phyloP scores from a whole-genome alignment of 2,797 vertebrate genomes.

The Helarctos malayanus region DNA sequence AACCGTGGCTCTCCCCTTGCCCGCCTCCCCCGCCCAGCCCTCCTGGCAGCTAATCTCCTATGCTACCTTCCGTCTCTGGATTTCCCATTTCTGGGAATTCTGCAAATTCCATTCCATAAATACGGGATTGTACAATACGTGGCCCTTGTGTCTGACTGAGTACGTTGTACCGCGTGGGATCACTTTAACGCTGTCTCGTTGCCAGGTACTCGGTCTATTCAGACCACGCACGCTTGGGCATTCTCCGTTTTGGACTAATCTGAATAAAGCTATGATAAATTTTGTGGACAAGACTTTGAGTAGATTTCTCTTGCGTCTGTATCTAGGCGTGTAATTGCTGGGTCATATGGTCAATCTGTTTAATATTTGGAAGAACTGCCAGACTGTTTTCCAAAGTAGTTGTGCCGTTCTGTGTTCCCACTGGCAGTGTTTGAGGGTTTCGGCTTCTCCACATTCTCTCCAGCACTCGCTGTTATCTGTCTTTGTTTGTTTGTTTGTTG shows the following conservation, averaged over 20 bases:
- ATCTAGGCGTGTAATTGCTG: neutral
- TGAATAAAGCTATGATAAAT: neutral
- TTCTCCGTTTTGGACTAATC: neutral
- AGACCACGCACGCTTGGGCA: neutral
- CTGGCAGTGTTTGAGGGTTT: accelerated
- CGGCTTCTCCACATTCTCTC: neutral
- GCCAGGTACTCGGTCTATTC: neutral
- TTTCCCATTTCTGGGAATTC: neutral
- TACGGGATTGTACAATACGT: accelerated
- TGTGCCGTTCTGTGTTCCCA: neutral
- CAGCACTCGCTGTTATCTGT: neutral
- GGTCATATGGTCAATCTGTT: neutral
- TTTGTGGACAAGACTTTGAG: neutral
- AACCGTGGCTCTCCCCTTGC: neutral
- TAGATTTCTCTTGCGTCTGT: neutral
- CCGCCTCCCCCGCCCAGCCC: neutral
- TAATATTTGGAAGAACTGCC: neutral
- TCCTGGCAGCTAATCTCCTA: neutral
- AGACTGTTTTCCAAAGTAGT: neutral
- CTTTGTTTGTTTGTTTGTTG: neutral
- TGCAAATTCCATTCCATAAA: neutral
- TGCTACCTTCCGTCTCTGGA: neutral
- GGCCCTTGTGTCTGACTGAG: neutral
- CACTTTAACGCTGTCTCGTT: neutral
- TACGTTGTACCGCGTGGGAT: accelerated